Base-by-base conservation (phyloP, 2,797 vertebrate species). In the Pipistrellus kuhlii region DNA sequence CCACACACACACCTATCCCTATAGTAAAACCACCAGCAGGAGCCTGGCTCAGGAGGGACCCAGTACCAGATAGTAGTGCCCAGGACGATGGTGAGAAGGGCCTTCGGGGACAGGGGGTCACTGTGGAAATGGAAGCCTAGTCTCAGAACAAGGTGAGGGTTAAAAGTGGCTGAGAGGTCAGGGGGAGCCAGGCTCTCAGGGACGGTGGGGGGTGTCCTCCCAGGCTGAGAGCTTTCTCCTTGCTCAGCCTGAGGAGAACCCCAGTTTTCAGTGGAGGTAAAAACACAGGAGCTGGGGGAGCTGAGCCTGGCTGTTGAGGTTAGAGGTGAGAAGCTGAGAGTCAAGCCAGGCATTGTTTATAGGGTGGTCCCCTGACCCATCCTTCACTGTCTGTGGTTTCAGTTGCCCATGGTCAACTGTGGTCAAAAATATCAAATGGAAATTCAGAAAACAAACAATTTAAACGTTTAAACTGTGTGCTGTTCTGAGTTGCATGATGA, bases 61-160 rank as follows among this genome's bases (percentile, higher is more conserved):
- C 41, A 48, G 35, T 9, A 14, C 8, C 25, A 80, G 59, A 44
- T 2, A 44, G 53, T 32, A 8, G 59, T 46, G 3, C 59, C 35
- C n/a, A 48, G 55, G 53, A 8, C 9, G 14, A 10, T 66, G 38
- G 4, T 18, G 30, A 83, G n/a, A 44, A 76, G 72, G 30, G 32
- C 2, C 6, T 17, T 55, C 21, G 0, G 5, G 15, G 5, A 20
- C 1, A 27, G 8, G 21, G 11, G 23, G 53, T 25, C 14, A 0
- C 6, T 8, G 35, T 12, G 1, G 59, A 69, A 73, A 44, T 12
- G 46, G 59, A 30, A 25, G 23, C 25, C 73, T 64, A 9, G 1
- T 38, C 32, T 35, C 32, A 48, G 88, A 55, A n/a, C 30, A 69
- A 72, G 51, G 30, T 1, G 30, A 35, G 12, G 8, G 20, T 68